Percentiles rank a stretch among this genome's conserved stretches.
Conservation (phyloP, 2,888 invertebrate species). For the Zhengitettix transpicula region DNA sequence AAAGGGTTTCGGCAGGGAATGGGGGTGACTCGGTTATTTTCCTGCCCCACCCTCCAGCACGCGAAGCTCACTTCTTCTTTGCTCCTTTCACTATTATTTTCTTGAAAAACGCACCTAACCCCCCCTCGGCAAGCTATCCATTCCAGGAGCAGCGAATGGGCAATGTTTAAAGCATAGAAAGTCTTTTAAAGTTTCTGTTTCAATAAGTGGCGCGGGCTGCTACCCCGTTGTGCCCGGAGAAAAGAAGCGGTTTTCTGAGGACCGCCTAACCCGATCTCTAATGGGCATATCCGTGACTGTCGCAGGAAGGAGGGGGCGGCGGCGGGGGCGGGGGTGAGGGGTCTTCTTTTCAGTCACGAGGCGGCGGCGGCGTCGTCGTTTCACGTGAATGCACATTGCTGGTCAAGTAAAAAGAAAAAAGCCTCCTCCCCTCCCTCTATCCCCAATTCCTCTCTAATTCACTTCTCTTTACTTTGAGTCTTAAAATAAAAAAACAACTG, state of each 20-base stretch:
- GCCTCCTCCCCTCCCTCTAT: too few relatives aligned
- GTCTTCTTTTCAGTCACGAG: neutral
- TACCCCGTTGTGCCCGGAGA: neutral
- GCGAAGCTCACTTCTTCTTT: too few relatives aligned
- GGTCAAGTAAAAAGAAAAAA: neutral
- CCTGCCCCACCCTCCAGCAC: too few relatives aligned
- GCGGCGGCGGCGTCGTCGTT: neutral
- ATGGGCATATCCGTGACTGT: neutral
- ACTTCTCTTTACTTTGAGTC: neutral
- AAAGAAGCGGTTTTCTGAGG: neutral
- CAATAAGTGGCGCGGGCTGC: constrained; percentile 1
- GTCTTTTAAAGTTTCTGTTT: constrained; percentile 7
- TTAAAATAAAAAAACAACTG: neutral
- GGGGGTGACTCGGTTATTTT: too few relatives aligned
- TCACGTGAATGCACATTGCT: neutral
- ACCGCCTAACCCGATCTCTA: neutral
- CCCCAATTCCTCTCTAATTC: neutral
- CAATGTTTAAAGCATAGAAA: neutral
- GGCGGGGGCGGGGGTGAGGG: neutral
- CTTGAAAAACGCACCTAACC: too few relatives aligned
- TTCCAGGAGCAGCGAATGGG: too few relatives aligned
- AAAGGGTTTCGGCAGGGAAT: neutral
- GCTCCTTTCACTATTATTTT: too few relatives aligned
- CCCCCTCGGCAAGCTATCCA: too few relatives aligned
- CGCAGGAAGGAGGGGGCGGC: neutral